Percentiles rank a stretch among this genome's conserved stretches.
Conservation (phyloP, 2,888 invertebrate species). For the Eupithecia pulchellata region DNA sequence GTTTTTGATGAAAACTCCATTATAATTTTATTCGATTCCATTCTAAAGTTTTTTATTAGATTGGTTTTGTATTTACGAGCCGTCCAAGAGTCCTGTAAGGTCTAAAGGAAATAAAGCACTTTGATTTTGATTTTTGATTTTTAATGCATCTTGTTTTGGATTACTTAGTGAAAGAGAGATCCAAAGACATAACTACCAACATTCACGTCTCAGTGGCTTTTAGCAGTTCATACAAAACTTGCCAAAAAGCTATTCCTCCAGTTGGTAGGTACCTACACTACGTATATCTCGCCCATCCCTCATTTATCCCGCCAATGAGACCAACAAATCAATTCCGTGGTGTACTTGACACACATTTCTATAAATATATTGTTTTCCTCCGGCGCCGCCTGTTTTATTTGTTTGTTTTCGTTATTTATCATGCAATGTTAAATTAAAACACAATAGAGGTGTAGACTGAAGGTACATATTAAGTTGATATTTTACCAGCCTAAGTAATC, state of each 20-base stretch:
- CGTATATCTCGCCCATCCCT: neutral
- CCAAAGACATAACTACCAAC: neutral
- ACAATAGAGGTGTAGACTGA: neutral
- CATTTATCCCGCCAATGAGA: slow-evolving; percentile 1
- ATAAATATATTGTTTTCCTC: slow-evolving; percentile 24
- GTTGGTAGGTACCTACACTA: neutral
- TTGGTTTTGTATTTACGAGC: no score
- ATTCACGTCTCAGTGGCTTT: neutral
- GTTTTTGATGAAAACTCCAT: no score
- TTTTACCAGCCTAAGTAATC: no score
- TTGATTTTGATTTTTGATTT: no score
- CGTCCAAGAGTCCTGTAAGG: no score
- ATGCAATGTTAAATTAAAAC: neutral
- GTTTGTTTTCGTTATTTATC: neutral
- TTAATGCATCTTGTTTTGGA: no score
- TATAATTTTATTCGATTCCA: no score
- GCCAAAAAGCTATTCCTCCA: neutral
- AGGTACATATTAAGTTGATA: no score
- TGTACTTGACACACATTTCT: slow-evolving; percentile 33
- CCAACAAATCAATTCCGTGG: slow-evolving; percentile 21
- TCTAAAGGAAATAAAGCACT: no score
- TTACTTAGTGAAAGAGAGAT: no score
- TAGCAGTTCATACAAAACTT: neutral
- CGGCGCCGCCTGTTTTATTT: neutral
- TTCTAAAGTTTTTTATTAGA: no score